Conservation (phyloP, 2,797 vertebrate genomes). For the Nyctibius grandis region DNA sequence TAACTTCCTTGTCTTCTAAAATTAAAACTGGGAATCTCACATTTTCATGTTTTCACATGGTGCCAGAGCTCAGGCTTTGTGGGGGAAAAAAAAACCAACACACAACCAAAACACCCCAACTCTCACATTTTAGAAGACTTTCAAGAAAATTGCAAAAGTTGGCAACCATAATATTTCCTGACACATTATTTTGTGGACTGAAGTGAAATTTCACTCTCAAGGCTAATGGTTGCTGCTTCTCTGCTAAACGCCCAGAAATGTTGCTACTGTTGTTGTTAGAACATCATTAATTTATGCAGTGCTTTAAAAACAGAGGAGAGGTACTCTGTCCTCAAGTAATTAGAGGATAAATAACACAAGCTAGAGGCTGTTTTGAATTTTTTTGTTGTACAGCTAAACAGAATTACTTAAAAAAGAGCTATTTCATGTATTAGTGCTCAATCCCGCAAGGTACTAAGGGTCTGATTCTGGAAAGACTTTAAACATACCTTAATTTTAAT, state of each 20-base stretch:
- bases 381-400: not conserved
- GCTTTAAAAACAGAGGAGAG: constrained; percentile 27
- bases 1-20: constrained; percentile 38
- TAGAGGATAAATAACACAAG: not conserved
- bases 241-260: constrained; percentile 2
- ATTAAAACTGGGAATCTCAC: constrained; percentile 27
- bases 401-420: not conserved
- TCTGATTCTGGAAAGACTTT: not conserved
- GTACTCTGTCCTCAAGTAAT: constrained; percentile 7
- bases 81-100: not conserved
- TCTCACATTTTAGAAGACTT: constrained; percentile 24
- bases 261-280: constrained; percentile 20
- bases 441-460: not conserved
- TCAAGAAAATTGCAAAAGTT: constrained; percentile 20
- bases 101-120: not conserved
- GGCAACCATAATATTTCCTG: constrained; percentile 20
- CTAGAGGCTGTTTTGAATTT: not conserved
- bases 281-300: constrained; percentile 6
- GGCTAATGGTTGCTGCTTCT: constrained; percentile 6
- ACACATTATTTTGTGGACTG: constrained; percentile 37
- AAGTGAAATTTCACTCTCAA: constrained; percentile 40
- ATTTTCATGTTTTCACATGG: constrained; percentile 40
- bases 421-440: not conserved
- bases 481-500: not conserved
- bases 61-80: constrained; percentile 23